A percentile compares a stretch with the other conserved stretches of the same genome.
These are phyloP conservation scores for Acanthiza pusilla DNA, from an alignment of 2,797 vertebrate species.

Conservation along the genomic window DNA sequence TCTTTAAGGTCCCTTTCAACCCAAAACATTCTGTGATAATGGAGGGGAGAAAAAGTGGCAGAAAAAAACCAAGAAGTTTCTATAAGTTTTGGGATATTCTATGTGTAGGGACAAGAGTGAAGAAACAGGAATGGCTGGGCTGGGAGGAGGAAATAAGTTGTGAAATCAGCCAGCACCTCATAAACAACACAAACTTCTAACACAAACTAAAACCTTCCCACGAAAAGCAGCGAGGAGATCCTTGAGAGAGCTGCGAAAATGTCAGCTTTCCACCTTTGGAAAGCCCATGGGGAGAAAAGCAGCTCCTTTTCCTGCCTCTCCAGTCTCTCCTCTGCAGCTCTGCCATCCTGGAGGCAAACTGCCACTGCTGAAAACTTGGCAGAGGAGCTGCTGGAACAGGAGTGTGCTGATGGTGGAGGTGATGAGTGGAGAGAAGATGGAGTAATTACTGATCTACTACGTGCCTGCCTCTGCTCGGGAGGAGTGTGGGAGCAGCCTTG, in stretches of 20 bases:
- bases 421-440: neutral
- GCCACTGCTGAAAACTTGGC: neutral
- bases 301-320: neutral
- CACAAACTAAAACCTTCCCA: neutral
- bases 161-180: neutral
- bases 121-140: neutral
- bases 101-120: neutral
- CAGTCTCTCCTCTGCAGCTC: neutral
- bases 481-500: neutral
- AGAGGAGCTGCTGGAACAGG: neutral
- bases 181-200: accelerated
- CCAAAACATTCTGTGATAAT: neutral
- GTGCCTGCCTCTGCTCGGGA: neutral
- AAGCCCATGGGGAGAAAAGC: neutral
- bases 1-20: neutral
- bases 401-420: neutral
- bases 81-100: neutral
- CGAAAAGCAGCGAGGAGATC: neutral
- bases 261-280: neutral
- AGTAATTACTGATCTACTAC: neutral
- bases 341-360: neutral
- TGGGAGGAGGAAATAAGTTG: neutral
- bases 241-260: neutral
- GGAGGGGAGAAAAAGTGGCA: neutral
- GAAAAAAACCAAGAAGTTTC: neutral